Evolutionary conservation across 2,888 invertebrate species (phyloP).

Genomic region (Baccha elongata): DNA sequence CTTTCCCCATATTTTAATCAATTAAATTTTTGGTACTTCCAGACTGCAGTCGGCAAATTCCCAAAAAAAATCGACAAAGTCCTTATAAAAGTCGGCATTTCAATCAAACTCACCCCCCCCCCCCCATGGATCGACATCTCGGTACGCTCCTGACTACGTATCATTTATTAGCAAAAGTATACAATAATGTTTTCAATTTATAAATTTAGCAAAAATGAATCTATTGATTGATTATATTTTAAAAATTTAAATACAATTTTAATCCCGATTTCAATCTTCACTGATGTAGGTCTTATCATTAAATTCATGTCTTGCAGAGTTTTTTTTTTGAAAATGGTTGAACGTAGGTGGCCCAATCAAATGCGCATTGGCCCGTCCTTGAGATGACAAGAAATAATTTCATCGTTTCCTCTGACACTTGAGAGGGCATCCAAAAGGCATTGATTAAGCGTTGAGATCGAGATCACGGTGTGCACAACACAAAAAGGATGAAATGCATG

Average conservation of each 20-base stretch:
- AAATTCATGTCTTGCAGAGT: slow-evolving; percentile 24
- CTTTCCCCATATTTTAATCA: too few relatives aligned
- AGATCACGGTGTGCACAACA: slow-evolving; percentile 18
- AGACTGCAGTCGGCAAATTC: too few relatives aligned
- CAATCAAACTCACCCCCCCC: too few relatives aligned
- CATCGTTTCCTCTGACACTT: slow-evolving; percentile 70
- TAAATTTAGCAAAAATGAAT: not conserved
- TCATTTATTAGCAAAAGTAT: too few relatives aligned
- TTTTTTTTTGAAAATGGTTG: slow-evolving; percentile 25
- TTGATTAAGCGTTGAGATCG: slow-evolving; percentile 60
- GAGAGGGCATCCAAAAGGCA: slow-evolving; percentile 55
- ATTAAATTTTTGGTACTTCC: too few relatives aligned
- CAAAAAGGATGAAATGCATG: slow-evolving; percentile 62
- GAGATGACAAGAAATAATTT: slow-evolving; percentile 71
- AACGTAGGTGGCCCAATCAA: slow-evolving; percentile 71
- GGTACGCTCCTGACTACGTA: too few relatives aligned
- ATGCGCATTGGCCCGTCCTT: slow-evolving; percentile 66
- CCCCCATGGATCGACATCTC: too few relatives aligned
- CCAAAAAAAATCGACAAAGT: too few relatives aligned
- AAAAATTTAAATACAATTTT: not conserved
- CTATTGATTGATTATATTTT: not conserved
- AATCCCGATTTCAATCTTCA: not conserved
- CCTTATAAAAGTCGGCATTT: too few relatives aligned
- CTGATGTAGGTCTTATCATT: not conserved
- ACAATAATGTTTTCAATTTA: too few relatives aligned